Conservation (phyloP, 2,888 invertebrate species). For the Smittia sp. region DNA sequence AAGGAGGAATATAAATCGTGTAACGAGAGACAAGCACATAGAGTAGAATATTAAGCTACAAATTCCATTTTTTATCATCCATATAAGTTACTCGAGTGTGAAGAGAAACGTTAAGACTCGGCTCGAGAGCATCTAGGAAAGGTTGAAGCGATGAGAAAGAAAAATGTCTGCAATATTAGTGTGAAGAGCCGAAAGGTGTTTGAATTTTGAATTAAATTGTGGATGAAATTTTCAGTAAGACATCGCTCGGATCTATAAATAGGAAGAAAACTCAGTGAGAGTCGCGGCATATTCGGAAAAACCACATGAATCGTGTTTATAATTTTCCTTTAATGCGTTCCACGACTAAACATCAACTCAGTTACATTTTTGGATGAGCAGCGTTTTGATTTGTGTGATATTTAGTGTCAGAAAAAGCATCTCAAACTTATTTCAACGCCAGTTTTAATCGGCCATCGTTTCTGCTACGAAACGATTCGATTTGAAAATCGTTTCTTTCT, state of each 20-base stretch:
- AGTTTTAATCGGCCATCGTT: too few species aligned
- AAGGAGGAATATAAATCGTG: neutral
- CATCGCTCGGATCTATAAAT: slow-evolving; percentile 19
- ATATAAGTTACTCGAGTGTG: slow-evolving; percentile 29
- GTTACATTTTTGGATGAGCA: too few species aligned
- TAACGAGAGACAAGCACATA: neutral
- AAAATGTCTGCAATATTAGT: slow-evolving; percentile 38
- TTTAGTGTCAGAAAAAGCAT: too few species aligned
- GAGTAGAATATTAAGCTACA: neutral
- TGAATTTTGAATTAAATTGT: slow-evolving; percentile 35
- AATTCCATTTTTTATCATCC: slow-evolving; percentile 12
- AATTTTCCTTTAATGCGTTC: neutral
- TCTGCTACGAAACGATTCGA: too few species aligned
- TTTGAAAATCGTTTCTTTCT: neutral
- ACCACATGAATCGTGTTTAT: neutral
- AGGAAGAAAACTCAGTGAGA: neutral
- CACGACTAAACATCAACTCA: too few species aligned
- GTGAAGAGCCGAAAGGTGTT: slow-evolving; percentile 36
- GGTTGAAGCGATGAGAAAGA: neutral
- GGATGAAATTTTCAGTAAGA: slow-evolving; percentile 19
- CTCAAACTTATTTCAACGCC: too few species aligned
- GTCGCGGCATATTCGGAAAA: too few species aligned
- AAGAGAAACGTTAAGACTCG: slow-evolving; percentile 6
- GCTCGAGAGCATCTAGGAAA: slow-evolving; percentile 19
- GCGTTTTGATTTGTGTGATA: too few species aligned